Base-by-base conservation (phyloP, 2,797 vertebrate species). In the Anguilla pacifica region DNA sequence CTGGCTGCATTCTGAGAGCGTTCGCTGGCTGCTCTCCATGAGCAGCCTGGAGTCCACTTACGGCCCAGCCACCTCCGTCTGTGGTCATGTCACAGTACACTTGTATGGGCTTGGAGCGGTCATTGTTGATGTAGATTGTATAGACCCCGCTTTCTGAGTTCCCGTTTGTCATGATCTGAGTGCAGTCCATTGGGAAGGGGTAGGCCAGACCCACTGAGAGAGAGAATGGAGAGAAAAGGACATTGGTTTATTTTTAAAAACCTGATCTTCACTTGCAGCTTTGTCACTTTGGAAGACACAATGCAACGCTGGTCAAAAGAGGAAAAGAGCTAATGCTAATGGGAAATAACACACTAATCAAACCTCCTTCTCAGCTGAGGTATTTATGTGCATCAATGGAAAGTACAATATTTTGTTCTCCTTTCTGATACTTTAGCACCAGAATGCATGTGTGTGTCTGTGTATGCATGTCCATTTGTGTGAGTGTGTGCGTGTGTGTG, bases 61-160 rank as follows among this genome's bases (percentile, higher is more conserved):
- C 97, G 89, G 94, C 95, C 97, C 97, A 98, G 89, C 98, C 95
- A 0, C 97, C 97, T 88, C 97, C 95, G 0, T 98, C 97, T 0
- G 97, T 98, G 87, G 96, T 94, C 97, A 97, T 98, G 94, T 99
- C 98, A 0, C 98, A 98, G 93, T 93, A 97, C 53, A 96, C 97
- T 89, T 97, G 94, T 19, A 97, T 84, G 0, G 96, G 92, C 89
- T 92, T 95, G 90, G 94, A 94, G 84, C 86, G 87, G 10, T 97
- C 93, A 0, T 95, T 91, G 0, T 94, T 94, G 46, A 98, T 87
- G 77, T 97, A 98, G 87, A 98, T 90, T 17, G 95, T 97, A 89
- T 96, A 97, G 55, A 96, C 43, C 0, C 97, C 96, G 0, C 95
- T 98, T 85, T 93, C 91, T 0, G 11, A 90, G 0, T 95, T 94